Evolutionary conservation across 2,888 invertebrate species (phyloP).

Genomic region (Melieria crassipennis): DNA sequence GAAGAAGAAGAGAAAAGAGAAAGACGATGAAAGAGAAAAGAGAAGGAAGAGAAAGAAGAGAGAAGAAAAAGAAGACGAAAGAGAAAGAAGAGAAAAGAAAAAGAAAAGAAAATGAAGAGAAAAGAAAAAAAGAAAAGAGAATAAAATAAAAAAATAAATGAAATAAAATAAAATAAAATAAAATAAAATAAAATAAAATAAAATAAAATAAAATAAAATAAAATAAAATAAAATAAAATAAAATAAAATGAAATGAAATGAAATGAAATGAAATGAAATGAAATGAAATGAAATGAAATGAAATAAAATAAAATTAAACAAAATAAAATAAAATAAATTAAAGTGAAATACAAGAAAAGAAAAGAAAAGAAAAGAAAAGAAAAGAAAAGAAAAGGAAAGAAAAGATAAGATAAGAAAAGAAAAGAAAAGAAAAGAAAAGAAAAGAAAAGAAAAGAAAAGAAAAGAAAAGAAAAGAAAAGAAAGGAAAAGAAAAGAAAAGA

Average conservation of each 20-base stretch:
- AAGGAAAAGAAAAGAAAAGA: background rate
- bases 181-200: background rate
- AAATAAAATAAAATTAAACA: slow-evolving; percentile 3
- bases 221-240: slow-evolving; percentile 2
- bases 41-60: background rate
- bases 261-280: background rate
- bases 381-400: background rate
- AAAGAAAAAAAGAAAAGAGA: background rate
- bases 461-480: slow-evolving; percentile 6
- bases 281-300: background rate
- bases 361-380: background rate
- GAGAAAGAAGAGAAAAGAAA: background rate
- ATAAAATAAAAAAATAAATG: background rate
- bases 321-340: background rate
- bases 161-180: background rate
- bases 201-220: slow-evolving; percentile 5
- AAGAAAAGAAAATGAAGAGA: background rate
- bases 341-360: slow-evolving; percentile 4
- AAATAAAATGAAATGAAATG: background rate
- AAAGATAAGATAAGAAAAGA: slow-evolving; percentile 1
- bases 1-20: background rate
- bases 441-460: background rate
- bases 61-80: background rate
- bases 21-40: too few species aligned
- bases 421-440: background rate